Percentiles rank a stretch among this genome's conserved stretches.
Evolutionary conservation across 2,113 vertebrate species (phyloP).

Genomic region (Brachyhypopomus occidentalis): DNA sequence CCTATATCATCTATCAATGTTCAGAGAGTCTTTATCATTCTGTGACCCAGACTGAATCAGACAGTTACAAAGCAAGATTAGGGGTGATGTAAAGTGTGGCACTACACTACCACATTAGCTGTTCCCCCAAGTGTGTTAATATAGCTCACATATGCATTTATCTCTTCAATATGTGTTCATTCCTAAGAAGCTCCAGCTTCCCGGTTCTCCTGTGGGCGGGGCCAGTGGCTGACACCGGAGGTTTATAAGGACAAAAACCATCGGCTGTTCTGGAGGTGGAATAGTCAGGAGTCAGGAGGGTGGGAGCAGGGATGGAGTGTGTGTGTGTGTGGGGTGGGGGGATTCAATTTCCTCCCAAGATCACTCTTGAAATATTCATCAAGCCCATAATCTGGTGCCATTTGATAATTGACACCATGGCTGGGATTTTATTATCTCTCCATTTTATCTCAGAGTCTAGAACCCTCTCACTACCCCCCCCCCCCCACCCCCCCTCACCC

Average conservation of each 20-base stretch:
- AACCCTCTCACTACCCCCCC: too few relatives aligned
- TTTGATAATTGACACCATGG: slow-evolving; percentile 56
- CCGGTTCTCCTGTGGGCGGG: too few relatives aligned
- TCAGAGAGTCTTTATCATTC: too few relatives aligned
- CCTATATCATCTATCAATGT: too few relatives aligned
- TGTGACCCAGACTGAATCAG: too few relatives aligned
- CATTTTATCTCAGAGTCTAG: slow-evolving; percentile 29
- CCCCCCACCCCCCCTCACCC: slow-evolving; percentile 10
- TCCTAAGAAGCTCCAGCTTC: background rate
- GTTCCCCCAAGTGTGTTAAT: too few relatives aligned
- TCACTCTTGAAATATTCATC: slow-evolving; percentile 65
- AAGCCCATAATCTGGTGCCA: slow-evolving; percentile 49
- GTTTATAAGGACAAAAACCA: too few relatives aligned
- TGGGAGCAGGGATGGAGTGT: background rate
- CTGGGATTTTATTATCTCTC: slow-evolving; percentile 53
- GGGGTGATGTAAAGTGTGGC: too few relatives aligned
- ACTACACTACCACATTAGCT: too few relatives aligned
- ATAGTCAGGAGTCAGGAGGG: background rate
- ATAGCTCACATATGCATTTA: background rate
- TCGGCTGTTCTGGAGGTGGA: background rate
- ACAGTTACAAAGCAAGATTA: too few relatives aligned
- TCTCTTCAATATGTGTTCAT: background rate
- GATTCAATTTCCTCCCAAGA: slow-evolving; percentile 55
- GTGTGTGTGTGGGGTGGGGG: background rate
- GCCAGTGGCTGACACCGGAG: too few relatives aligned